phyloP scores from a whole-genome alignment of 2,888 invertebrate genomes.

The Teleogryllus oceanicus region DNA sequence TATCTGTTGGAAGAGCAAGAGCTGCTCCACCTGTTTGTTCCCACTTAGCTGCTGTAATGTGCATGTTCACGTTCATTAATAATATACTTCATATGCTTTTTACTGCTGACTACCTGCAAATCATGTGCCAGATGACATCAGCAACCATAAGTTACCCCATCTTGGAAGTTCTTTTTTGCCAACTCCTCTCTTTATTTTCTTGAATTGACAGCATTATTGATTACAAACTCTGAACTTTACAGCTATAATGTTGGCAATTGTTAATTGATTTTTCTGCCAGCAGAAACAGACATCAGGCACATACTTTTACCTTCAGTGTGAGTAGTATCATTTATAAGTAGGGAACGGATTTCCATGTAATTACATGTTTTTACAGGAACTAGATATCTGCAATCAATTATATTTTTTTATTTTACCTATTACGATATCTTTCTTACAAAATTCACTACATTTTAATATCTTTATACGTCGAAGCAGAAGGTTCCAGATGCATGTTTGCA shows the following conservation, averaged over 20 bases:
- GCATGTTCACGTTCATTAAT: slow-evolving; percentile 25
- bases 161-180: neutral
- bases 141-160: slow-evolving; percentile 20
- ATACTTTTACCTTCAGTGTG: no score
- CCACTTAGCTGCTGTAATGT: slow-evolving; percentile 25
- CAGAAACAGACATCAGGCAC: no score
- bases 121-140: slow-evolving; percentile 28
- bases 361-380: no score
- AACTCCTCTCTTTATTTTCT: neutral
- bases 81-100: slow-evolving; percentile 19
- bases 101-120: slow-evolving; percentile 22
- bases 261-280: slow-evolving; percentile 21
- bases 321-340: no score
- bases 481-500: no score
- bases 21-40: slow-evolving; percentile 24
- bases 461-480: no score
- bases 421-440: no score
- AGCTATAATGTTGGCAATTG: slow-evolving; percentile 12
- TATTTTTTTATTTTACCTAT: no score
- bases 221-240: slow-evolving; percentile 21
- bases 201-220: slow-evolving; percentile 23
- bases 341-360: no score
- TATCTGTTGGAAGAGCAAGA: neutral
- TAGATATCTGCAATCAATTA: no score
- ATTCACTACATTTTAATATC: no score